Evolutionary conservation across 2,888 invertebrate species (phyloP), one percentile per base, ranked within the genome.

Genomic region (Diadegma fenestrale): DNA sequence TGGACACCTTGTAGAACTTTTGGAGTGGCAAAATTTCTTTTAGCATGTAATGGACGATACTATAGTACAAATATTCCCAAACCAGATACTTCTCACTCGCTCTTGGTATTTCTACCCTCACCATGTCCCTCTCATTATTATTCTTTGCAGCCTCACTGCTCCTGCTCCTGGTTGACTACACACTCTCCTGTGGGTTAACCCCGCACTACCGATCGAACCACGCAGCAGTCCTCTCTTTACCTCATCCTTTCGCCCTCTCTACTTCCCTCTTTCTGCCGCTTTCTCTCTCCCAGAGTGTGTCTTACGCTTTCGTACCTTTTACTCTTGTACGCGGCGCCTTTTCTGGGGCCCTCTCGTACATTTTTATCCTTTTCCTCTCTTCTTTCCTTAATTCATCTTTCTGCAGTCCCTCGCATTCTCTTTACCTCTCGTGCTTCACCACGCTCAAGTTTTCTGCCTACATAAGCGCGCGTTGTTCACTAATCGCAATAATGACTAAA

Each of bases 41-140:
- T 26, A 58, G 26, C 58, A 58, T 58, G 58, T 58, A 26, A 19
- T 33, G 37, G 41, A 80, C 72, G 71, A 71, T 71, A 77, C 64
- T 79, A 41, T 73, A 61, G 77, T 63, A 68, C 22, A 68, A 54
- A 84, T 78, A 78, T 81, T 82, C 80, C 45, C 33, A 54, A 85
- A 75, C 69, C 73, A 68, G 73, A 85, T 79, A 64, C 58, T 48
- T 77, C 77, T 71, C 64, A 78, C 48, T 76, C 76, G 76, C 64
- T 64, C 33, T 66, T 76, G 22, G 54, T 61, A 48, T 80, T 75
- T 82, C 63, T 63, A 58, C 61, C 78, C 51, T 61, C 19, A 45
- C 66, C 37, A 51, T 33, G 43, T 66, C 63, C 68, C 83, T 84
- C 87, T 88, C 88, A 88, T 88, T 88, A 88, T 88, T 88, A 88